Evolutionary conservation across 1,140 invertebrate species (phyloP).

Genomic region (Nixonia krombeini): DNA sequence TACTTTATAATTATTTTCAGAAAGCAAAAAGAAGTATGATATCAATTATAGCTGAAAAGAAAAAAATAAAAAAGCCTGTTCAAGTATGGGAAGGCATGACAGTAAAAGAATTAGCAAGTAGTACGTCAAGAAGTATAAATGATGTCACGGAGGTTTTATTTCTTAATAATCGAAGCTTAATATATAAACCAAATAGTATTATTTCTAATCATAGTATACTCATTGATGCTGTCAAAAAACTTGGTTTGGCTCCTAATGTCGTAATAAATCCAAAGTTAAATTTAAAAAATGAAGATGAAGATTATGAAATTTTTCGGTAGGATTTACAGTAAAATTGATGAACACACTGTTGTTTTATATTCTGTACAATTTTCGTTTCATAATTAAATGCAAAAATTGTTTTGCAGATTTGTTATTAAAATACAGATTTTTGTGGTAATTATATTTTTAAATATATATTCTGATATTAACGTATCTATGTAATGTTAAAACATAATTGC

Average conservation of each 20-base stretch:
- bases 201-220: conserved; percentile 75
- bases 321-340: conserved; percentile 3
- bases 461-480: too few relatives aligned
- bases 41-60: conserved; percentile 13
- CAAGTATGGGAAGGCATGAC: conserved; percentile 86
- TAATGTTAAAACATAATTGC: conserved; percentile 16
- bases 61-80: conserved; percentile 68
- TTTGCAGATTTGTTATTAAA: conserved; percentile 6
- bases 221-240: conserved; percentile 77
- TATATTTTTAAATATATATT: too few relatives aligned
- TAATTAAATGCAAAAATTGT: background rate
- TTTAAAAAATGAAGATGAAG: conserved; percentile 62
- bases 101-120: conserved; percentile 78
- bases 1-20: conserved; percentile 7
- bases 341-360: background rate
- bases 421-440: background rate
- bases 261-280: conserved; percentile 68
- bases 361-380: background rate
- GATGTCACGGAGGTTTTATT: conserved; percentile 79
- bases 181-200: conserved; percentile 65
- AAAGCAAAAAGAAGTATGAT: conserved; percentile 6
- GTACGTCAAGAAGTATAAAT: conserved; percentile 73
- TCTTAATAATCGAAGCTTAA: conserved; percentile 66
- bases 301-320: conserved; percentile 49
- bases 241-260: conserved; percentile 75